Base-by-base conservation (phyloP, 2,113 vertebrate species). In the Arvicanthis niloticus region DNA sequence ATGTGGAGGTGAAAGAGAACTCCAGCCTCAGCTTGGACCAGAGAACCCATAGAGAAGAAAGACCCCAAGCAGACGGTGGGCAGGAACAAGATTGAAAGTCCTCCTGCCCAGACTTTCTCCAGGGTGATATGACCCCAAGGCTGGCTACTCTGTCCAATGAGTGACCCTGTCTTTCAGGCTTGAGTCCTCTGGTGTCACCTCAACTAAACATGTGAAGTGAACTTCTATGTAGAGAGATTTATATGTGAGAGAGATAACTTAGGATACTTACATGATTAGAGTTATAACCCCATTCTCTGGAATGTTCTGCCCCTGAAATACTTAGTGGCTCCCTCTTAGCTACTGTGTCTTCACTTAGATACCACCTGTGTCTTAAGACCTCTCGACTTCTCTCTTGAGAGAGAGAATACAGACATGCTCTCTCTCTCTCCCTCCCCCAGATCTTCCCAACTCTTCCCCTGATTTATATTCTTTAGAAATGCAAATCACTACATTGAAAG, bases 41-140 rank as follows among this genome's bases (percentile, higher is more conserved):
- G 34, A 29, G 48, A 26, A 26, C 24, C 19, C 12, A 4, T 24
- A 53, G 22, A 34, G 68, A 16, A 53, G 7, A 77, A 11, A 58
- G 60, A 53, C 40, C 22, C 9, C 0, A 16, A 26, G 21, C 7
- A 37, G 0, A 1, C 34, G 7, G 34, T 21, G 37, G 13, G 29
- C 34, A 51, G 31, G 40, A 53, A 19, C 1, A 3, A 51, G n/a
- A 15, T 9, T 22, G 21, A 10, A 17, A 21, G 19, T 73, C 16
- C 40, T 24, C 40, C 45, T 5, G 2, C n/a, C 29, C 4, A 22
- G 31, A 45, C 37, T 21, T 19, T 42, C 37, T 40, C 58, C 3
- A 0, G 29, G 17, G 29, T 21, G 5, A 1, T 11, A 37, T 4
- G 6, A 11, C 17, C 34, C 31, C 26, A 1, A 8, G 42, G 42